Evolutionary conservation across 2,113 vertebrate species (phyloP), one percentile per base, ranked within the genome.

Genomic region (Lucifuga dentata): DNA sequence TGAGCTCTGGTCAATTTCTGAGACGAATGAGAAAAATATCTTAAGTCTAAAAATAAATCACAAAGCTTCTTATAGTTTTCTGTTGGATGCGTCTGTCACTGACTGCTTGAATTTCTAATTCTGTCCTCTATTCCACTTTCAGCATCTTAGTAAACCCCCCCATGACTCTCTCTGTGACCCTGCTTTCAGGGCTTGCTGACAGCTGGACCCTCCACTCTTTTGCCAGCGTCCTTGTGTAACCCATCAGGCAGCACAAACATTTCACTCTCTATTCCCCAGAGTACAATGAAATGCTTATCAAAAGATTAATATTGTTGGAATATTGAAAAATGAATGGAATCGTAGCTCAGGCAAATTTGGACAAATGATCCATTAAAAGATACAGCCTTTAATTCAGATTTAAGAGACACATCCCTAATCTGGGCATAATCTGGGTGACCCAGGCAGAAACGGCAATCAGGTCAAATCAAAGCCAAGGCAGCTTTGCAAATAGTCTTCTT

Each of bases 401-500:
- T 60, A 63, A 59, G 64, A 64, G 73, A 74, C 65, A 46, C 56
- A 48, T 80, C 73, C 76, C 55, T 73, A 72, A 72, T 85, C 71
- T 60, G 74, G 74, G 73, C 63, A 68, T 88, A 88, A 90, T 90
- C 85, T 89, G 89, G 75, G 82, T 79, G 89, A 86, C 67, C 84
- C 84, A 75, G 73, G 84, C 89, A 72, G 71, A 84, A 84, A 81
- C 63, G 13, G 84, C 75, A 88, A 87, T 90, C 90, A 80, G 87
- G 86, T 84, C 83, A 86, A 79, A 88, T 85, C 80, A 85, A 72
- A 86, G 86, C 88, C 60, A 78, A 75, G 75, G 77, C 83, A 80
- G 89, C 80, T 89, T 88, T 89, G 70, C 81, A 81, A 80, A 84
- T 79, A 87, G 84, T 88, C 85, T 80, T 84, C 87, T 87, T 85